Conservation (phyloP, 1,140 invertebrate species). For the Drosophila bocqueti region DNA sequence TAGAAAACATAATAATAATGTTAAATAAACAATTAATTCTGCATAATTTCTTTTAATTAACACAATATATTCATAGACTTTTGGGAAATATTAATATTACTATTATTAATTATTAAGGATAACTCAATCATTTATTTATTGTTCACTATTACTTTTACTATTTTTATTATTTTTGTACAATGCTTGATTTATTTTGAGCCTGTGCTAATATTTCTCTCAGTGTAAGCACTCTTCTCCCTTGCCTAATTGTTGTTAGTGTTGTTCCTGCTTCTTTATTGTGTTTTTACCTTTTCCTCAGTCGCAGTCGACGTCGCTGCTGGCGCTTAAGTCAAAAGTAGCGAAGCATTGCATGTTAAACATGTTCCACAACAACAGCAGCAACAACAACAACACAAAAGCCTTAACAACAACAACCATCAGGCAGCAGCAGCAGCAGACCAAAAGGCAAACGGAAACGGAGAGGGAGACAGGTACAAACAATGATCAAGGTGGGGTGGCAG, state of each 20-base stretch:
- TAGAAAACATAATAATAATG: too few species aligned
- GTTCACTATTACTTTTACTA: neutral
- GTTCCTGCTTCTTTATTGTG: constrained; percentile 22
- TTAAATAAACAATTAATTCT: too few species aligned
- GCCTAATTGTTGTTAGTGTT: constrained; percentile 3
- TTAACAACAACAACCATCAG: constrained; percentile 20
- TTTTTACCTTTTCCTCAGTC: constrained; percentile 26
- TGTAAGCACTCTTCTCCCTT: constrained; percentile 22
- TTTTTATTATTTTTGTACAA: too few species aligned
- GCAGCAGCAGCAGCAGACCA: constrained; percentile 33
- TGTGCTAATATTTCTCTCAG: neutral
- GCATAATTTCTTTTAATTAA: too few species aligned
- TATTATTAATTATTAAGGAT: too few species aligned
- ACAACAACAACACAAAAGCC: constrained; percentile 5
- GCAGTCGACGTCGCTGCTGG: constrained; percentile 45
- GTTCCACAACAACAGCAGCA: constrained; percentile 54
- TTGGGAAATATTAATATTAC: too few species aligned
- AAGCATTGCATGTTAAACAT: constrained; percentile 79
- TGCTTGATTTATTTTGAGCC: too few species aligned
- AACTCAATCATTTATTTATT: too few species aligned
- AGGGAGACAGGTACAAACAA: constrained; percentile 10
- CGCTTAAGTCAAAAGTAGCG: constrained; percentile 58
- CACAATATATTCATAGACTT: too few species aligned
- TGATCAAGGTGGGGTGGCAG: constrained; percentile 7
- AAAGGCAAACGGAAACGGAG: constrained; percentile 66